phyloP scores from a whole-genome alignment of 2,888 invertebrate species.

The Choristoneura rosaceana region DNA sequence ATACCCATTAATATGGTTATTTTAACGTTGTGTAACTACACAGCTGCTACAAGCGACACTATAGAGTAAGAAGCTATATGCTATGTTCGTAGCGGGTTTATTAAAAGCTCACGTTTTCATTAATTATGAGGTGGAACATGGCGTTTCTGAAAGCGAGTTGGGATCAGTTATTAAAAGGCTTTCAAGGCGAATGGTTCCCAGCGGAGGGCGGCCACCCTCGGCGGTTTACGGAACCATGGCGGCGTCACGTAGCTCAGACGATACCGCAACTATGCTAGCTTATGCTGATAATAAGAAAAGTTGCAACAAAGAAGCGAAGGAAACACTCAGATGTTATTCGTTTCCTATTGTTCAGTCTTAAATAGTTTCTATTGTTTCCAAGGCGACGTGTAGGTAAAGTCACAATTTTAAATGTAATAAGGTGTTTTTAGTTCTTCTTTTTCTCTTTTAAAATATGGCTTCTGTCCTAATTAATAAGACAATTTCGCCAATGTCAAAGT shows the following conservation, averaged over 20 bases:
- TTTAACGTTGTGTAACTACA: not conserved
- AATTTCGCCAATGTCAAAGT: too few species aligned
- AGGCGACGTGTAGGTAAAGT: not conserved
- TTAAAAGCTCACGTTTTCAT: conserved; percentile 47
- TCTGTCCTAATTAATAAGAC: too few species aligned
- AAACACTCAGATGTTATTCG: not conserved
- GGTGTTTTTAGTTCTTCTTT: not conserved
- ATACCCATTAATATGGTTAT: not conserved
- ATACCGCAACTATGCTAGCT: conserved; percentile 11
- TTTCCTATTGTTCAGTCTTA: conserved; percentile 3
- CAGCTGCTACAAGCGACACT: not conserved
- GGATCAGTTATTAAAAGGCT: conserved; percentile 52
- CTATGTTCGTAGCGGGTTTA: conserved; percentile 32
- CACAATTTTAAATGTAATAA: not conserved
- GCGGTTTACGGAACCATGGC: conserved; percentile 38
- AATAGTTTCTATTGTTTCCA: not conserved
- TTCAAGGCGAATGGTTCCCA: conserved; percentile 50
- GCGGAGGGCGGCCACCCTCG: conserved; percentile 40
- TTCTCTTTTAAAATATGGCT: too few species aligned
- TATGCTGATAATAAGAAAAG: conserved; percentile 12
- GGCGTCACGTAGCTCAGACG: conserved; percentile 12
- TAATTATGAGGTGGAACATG: conserved; percentile 44
- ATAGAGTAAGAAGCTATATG: not conserved
- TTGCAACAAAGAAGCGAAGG: not conserved
- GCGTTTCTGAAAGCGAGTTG: conserved; percentile 48